Conservation (phyloP, 2,888 invertebrate genomes). For the Barypeithes pellucidus region DNA sequence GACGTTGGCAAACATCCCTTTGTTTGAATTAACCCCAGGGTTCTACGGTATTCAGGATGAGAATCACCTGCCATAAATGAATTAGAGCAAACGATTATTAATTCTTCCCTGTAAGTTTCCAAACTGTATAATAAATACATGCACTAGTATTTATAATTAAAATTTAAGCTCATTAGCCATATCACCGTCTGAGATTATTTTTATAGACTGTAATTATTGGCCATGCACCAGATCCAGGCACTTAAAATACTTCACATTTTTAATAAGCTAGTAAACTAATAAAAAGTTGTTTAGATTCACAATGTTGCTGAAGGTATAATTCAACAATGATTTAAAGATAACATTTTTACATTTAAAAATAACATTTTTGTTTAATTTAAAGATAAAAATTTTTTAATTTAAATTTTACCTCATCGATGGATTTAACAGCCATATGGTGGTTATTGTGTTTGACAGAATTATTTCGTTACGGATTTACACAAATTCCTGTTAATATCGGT, state of each 20-base stretch:
- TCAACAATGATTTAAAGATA: too few relatives aligned
- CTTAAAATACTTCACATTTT: slow-evolving; percentile 46
- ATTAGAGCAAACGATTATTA: not conserved
- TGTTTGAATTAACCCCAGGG: too few relatives aligned
- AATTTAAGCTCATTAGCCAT: slow-evolving; percentile 45
- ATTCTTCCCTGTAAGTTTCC: not conserved
- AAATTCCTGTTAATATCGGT: slow-evolving; percentile 34
- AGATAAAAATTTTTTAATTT: too few relatives aligned
- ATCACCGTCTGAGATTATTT: slow-evolving; percentile 47
- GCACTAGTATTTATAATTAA: slow-evolving; percentile 42
- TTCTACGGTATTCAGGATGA: too few relatives aligned
- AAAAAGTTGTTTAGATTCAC: not conserved
- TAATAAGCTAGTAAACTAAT: slow-evolving; percentile 12
- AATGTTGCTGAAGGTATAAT: too few relatives aligned
- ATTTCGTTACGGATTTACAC: slow-evolving; percentile 9
- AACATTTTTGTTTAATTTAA: too few relatives aligned
- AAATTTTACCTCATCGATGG: slow-evolving; percentile 1
- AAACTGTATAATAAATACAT: not conserved
- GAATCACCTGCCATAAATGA: too few relatives aligned
- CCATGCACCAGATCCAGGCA: slow-evolving; percentile 43
- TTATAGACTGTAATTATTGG: slow-evolving; percentile 50
- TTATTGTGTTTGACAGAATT: slow-evolving; percentile 22
- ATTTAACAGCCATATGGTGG: slow-evolving; percentile 12
- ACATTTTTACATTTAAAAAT: too few relatives aligned
- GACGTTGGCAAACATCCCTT: too few relatives aligned